Evolutionary conservation across 2,113 vertebrate species (phyloP).

Genomic region (Oenanthe oenanthe): DNA sequence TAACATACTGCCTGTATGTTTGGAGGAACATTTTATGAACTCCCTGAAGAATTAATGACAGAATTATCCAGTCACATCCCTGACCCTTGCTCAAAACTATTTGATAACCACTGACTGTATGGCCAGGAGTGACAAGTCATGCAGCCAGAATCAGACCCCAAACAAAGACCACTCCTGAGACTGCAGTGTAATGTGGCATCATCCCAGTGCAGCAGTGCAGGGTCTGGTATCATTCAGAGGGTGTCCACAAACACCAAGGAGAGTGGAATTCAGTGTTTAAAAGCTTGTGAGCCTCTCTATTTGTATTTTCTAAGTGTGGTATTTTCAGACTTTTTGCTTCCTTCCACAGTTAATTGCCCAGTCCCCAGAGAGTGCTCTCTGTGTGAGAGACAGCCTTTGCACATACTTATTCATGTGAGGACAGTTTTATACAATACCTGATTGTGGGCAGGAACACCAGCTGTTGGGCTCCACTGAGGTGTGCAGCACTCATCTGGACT

Average conservation of each 20-base stretch:
- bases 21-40: neutral
- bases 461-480: conserved; percentile 52
- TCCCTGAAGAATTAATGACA: neutral
- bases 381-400: conserved; percentile 10
- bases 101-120: neutral
- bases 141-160: neutral
- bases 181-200: accelerated
- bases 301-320: neutral
- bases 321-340: conserved; percentile 9
- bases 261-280: neutral
- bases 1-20: neutral
- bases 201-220: neutral
- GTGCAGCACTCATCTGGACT: conserved; percentile 54
- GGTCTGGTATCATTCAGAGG: neutral
- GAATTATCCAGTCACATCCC: neutral
- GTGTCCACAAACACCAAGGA: neutral
- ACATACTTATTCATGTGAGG: conserved; percentile 51
- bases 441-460: conserved; percentile 47
- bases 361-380: conserved; percentile 1
- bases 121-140: neutral
- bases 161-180: neutral
- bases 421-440: conserved; percentile 54
- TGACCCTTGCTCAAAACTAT: neutral
- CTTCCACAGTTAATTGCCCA: neutral
- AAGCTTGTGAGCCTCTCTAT: neutral